Evolutionary conservation across 2,888 invertebrate species (phyloP).

Genomic region (Hemistola chrysoprasaria): DNA sequence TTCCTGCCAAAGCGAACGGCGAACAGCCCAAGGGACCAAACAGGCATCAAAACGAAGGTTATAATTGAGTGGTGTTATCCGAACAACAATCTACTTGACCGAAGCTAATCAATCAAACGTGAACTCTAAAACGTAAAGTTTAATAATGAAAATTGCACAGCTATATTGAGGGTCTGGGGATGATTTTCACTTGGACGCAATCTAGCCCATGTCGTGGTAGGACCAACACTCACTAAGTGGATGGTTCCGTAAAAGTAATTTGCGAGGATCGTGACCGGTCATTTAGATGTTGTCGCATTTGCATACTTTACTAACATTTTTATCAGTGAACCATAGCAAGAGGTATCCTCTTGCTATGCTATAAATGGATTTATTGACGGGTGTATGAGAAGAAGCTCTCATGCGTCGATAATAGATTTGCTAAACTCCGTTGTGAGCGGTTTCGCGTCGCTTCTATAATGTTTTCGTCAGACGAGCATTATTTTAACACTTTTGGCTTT

Average conservation of each 20-base stretch:
- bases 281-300: conserved; percentile 59
- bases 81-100: conserved; percentile 58
- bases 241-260: conserved; percentile 66
- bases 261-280: conserved; percentile 57
- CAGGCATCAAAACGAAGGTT: conserved; percentile 75
- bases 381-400: conserved; percentile 43
- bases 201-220: conserved; percentile 48
- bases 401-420: conserved; percentile 54
- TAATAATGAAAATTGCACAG: conserved; percentile 34
- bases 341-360: too few relatives aligned
- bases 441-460: conserved; percentile 43
- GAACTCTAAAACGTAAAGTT: conserved; percentile 37
- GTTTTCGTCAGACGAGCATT: conserved; percentile 33
- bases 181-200: conserved; percentile 43
- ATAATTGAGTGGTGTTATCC: conserved; percentile 68
- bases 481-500: conserved; percentile 47
- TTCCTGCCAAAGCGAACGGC: conserved; percentile 70
- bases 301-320: conserved; percentile 65
- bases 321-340: too few relatives aligned
- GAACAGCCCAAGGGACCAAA: conserved; percentile 63
- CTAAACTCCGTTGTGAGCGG: conserved; percentile 53
- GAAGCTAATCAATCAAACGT: conserved; percentile 50
- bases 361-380: conserved; percentile 57
- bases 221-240: conserved; percentile 64
- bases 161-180: conserved; percentile 23